A percentile compares a stretch with the other conserved stretches of the same genome.
Evolutionary conservation across 2,797 vertebrate genomes (phyloP).

Genomic region (Galagoides demidoff): DNA sequence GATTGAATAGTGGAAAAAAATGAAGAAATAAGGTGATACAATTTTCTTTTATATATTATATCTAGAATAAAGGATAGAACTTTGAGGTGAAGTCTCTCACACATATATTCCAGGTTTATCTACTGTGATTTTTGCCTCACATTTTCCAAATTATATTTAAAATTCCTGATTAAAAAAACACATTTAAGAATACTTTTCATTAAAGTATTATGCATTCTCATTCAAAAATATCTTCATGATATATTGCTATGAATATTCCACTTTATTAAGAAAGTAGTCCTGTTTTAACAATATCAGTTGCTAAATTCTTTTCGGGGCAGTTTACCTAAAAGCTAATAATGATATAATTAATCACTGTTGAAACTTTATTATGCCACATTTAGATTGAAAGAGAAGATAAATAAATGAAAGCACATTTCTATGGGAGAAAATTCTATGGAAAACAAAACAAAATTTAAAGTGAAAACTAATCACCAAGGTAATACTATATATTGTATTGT

Average conservation of each 20-base stretch:
- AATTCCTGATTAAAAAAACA: not conserved
- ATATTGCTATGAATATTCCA: not conserved
- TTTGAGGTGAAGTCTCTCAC: not conserved
- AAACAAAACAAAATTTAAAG: not conserved
- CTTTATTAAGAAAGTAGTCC: not conserved
- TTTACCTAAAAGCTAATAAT: conserved; percentile 10
- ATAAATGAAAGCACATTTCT: not conserved
- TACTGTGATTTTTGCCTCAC: conserved; percentile 15
- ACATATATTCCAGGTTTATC: not conserved
- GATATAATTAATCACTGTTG: not conserved
- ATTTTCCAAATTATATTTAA: conserved; percentile 9
- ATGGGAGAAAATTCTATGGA: not conserved
- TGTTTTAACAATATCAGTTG: not conserved
- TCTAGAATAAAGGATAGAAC: not conserved
- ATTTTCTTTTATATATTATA: not conserved
- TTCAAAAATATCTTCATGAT: not conserved
- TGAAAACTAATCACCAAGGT: not conserved
- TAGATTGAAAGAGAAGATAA: not conserved
- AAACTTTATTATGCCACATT: not conserved
- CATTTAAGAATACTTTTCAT: not conserved
- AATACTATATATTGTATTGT: not conserved
- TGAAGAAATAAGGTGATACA: not conserved
- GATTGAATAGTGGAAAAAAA: not conserved
- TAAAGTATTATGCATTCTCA: not conserved
- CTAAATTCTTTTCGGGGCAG: not conserved